Conservation (phyloP, 2,113 vertebrate species). For the Paracanthobrama guichenoti region DNA sequence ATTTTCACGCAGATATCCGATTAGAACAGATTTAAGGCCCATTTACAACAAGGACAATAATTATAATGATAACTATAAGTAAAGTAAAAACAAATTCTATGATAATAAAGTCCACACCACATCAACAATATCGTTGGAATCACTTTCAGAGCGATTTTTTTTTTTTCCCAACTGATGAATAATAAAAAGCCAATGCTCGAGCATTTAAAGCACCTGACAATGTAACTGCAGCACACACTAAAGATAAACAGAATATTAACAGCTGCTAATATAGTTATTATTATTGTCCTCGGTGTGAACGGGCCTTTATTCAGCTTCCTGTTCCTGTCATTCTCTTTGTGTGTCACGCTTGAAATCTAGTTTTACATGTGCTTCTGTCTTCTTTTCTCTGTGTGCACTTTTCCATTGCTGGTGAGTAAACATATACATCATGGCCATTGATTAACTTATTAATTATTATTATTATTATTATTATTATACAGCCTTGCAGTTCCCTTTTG, state of each 20-base stretch:
- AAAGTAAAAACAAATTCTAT: background rate
- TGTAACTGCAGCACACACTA: background rate
- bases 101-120: background rate
- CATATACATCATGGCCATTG: slow-evolving; percentile 39
- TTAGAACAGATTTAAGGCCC: background rate
- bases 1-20: background rate
- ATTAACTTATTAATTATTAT: background rate
- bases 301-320: slow-evolving; percentile 35
- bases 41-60: background rate
- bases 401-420: slow-evolving; percentile 55
- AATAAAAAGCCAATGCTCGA: background rate
- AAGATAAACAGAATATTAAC: background rate
- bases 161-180: no score
- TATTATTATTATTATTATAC: background rate
- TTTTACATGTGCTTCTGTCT: slow-evolving; percentile 55
- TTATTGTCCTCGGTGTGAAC: slow-evolving; percentile 10
- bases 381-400: slow-evolving; percentile 54
- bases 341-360: slow-evolving; percentile 41
- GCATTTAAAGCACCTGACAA: background rate
- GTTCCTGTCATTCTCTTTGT: slow-evolving; percentile 46
- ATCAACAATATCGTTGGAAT: background rate
- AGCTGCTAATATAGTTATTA: background rate
- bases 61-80: background rate
- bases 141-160: no score
- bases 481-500: background rate